These are phyloP conservation scores for Parauchenoglanis ngamensis DNA, from an alignment of 2,797 vertebrate species.

Conservation along the genomic window DNA sequence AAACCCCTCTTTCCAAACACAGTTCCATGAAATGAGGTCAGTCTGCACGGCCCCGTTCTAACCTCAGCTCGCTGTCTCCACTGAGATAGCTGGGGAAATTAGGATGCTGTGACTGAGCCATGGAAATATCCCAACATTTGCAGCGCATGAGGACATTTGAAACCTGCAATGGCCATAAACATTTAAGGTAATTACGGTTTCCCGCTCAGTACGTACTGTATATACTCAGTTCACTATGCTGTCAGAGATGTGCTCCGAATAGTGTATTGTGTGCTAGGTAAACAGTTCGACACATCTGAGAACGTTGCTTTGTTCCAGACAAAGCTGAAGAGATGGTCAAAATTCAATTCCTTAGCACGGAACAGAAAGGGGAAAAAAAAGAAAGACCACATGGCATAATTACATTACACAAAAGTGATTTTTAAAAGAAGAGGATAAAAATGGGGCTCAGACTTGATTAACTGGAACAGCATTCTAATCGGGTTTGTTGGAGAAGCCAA, in stretches of 20 bases:
- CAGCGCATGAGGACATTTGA: slow-evolving; percentile 25
- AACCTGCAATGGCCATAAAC: slow-evolving; percentile 17
- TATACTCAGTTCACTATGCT: not conserved
- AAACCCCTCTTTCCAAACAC: slow-evolving; percentile 35
- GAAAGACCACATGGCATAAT: slow-evolving; percentile 54
- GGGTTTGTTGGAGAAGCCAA: slow-evolving; percentile 58
- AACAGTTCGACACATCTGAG: slow-evolving; percentile 4
- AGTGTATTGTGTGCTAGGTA: not conserved
- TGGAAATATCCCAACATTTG: slow-evolving; percentile 42
- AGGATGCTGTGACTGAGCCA: slow-evolving; percentile 45
- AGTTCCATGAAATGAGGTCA: slow-evolving; percentile 48
- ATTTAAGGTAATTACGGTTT: slow-evolving; percentile 2
- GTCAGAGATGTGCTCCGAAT: not conserved
- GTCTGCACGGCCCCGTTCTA: slow-evolving; percentile 25
- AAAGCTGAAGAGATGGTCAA: slow-evolving; percentile 27
- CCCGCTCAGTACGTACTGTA: not conserved
- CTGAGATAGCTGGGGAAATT: slow-evolving; percentile 45
- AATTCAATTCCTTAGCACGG: slow-evolving; percentile 51
- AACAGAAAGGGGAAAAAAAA: not conserved
- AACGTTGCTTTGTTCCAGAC: slow-evolving; percentile 9
- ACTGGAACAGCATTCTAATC: slow-evolving; percentile 63
- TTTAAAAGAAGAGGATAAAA: slow-evolving; percentile 52
- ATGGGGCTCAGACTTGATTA: slow-evolving; percentile 56
- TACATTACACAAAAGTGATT: slow-evolving; percentile 61
- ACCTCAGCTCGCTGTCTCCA: slow-evolving; percentile 40